Conservation (phyloP, 2,113 vertebrate species). For the Thalassarche chlororhynchos region DNA sequence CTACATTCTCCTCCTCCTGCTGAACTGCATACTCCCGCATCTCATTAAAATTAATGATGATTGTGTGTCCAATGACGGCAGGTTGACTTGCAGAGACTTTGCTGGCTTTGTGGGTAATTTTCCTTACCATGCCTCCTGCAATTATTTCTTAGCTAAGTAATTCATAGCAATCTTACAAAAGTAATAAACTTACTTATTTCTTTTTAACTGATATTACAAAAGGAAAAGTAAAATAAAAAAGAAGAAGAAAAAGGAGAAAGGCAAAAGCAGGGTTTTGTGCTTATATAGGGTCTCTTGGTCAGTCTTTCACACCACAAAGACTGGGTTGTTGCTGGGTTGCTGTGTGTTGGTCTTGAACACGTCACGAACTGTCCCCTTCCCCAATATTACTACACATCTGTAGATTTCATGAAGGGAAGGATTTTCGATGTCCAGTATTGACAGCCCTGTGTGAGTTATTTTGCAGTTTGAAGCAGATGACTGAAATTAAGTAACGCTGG, state of each 20-base stretch:
- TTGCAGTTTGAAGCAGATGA: not conserved
- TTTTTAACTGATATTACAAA: slow-evolving; percentile 9
- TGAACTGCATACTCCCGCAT: not conserved
- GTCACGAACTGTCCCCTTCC: not conserved
- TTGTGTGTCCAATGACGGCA: not conserved
- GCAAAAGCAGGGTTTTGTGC: not conserved
- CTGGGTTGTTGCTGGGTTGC: not conserved
- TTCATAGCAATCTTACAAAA: slow-evolving; percentile 46
- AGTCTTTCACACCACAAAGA: not conserved
- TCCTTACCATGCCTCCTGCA: slow-evolving; percentile 1
- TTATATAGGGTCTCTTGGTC: not conserved
- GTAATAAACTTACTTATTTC: slow-evolving; percentile 5
- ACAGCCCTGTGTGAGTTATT: not conserved
- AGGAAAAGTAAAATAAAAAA: not conserved
- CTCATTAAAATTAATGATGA: slow-evolving; percentile 70
- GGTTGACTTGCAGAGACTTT: slow-evolving; percentile 32
- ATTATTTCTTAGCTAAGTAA: slow-evolving; percentile 62
- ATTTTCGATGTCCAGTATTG: not conserved
- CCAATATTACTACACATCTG: not conserved
- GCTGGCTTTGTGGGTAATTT: slow-evolving; percentile 29
- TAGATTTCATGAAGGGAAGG: not conserved
- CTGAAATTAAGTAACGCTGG: not conserved
- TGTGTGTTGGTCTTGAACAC: not conserved
- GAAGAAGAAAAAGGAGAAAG: not conserved
- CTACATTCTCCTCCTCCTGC: not conserved